Evolutionary conservation across 2,113 vertebrate genomes (phyloP).

Genomic region (Hystrix brachyura): DNA sequence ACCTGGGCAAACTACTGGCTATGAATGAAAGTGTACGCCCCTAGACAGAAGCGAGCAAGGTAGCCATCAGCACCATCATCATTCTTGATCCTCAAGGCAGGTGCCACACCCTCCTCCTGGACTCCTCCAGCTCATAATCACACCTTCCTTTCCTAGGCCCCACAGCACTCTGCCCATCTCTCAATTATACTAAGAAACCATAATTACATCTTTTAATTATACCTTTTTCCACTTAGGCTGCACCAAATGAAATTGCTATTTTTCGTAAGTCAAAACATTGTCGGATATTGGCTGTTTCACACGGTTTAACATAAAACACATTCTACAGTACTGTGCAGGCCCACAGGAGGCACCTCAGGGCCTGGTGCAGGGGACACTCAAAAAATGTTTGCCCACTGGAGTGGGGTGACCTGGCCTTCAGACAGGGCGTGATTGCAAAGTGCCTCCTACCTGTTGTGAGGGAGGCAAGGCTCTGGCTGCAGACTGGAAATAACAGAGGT

Average conservation of each 20-base stretch:
- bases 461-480: background rate
- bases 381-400: background rate
- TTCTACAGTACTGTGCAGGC: background rate
- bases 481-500: background rate
- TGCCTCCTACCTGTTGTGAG: background rate
- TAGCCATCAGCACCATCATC: background rate
- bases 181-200: slow-evolving; percentile 16
- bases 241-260: slow-evolving; percentile 52
- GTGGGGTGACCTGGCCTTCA: background rate
- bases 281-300: background rate
- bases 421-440: background rate
- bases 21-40: background rate
- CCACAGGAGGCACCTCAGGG: background rate
- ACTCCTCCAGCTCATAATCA: slow-evolving; percentile 7
- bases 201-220: slow-evolving; percentile 57
- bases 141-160: background rate
- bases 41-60: background rate
- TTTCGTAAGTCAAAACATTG: slow-evolving; percentile 46
- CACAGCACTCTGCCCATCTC: background rate
- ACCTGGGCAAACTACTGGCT: background rate
- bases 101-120: background rate
- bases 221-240: slow-evolving; percentile 45
- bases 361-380: too few relatives aligned
- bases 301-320: background rate
- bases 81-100: background rate